Evolutionary conservation across 2,888 invertebrate species (phyloP).

Genomic region (Watsonalla cultraria): DNA sequence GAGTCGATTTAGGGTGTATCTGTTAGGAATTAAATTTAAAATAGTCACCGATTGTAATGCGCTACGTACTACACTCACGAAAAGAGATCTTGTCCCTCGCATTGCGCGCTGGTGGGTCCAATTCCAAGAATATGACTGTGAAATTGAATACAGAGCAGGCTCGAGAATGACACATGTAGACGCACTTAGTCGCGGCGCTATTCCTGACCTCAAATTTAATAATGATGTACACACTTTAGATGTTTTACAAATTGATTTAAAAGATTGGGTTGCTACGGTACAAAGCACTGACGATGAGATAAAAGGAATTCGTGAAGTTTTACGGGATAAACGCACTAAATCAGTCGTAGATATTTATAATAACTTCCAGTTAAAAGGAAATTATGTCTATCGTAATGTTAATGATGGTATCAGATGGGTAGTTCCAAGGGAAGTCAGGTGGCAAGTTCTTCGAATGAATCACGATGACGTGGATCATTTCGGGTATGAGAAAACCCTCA

Average conservation of each 20-base stretch:
- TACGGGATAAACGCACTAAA: slow-evolving; percentile 6
- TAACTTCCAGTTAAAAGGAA: slow-evolving; percentile 19
- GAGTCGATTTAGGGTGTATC: slow-evolving; percentile 15
- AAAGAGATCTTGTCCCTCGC: slow-evolving; percentile 20
- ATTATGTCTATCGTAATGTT: slow-evolving; percentile 8
- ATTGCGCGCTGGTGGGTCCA: slow-evolving; percentile 32
- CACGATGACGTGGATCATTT: slow-evolving; percentile 22
- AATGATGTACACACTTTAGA: background rate
- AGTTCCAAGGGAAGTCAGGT: slow-evolving; percentile 18
- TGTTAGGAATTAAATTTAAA: slow-evolving; percentile 19
- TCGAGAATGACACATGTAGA: slow-evolving; percentile 25
- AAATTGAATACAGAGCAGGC: slow-evolving; percentile 26
- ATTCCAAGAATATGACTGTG: slow-evolving; percentile 28
- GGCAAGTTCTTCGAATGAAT: slow-evolving; percentile 18
- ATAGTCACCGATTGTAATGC: slow-evolving; percentile 22
- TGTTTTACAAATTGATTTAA: background rate
- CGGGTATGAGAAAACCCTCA: slow-evolving; percentile 14
- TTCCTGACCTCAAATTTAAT: background rate
- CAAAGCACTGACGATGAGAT: slow-evolving; percentile 15
- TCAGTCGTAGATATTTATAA: slow-evolving; percentile 8
- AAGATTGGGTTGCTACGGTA: slow-evolving; percentile 13
- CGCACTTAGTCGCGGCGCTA: slow-evolving; percentile 23
- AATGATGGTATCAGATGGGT: slow-evolving; percentile 16
- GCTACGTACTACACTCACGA: slow-evolving; percentile 11
- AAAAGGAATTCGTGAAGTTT: slow-evolving; percentile 7